Conservation (phyloP, 2,888 invertebrate species). For the Pheosia gnoma region DNA sequence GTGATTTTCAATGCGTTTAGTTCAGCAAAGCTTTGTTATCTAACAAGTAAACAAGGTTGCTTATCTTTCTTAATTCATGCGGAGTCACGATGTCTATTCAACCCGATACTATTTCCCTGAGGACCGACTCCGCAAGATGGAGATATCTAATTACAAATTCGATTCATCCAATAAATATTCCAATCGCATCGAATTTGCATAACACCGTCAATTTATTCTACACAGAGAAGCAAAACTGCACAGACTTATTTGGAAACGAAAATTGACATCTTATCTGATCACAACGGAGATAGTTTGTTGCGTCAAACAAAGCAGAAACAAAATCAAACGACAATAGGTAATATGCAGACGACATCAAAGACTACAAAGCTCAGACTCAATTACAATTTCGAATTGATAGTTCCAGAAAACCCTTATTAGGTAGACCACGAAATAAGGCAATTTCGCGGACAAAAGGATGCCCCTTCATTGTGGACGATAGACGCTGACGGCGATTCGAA, state of each 20-base stretch:
- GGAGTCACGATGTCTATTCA: constrained; percentile 63
- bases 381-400: constrained; percentile 75
- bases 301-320: constrained; percentile 50
- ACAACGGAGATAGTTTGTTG: constrained; percentile 45
- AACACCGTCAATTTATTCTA: constrained; percentile 33
- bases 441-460: constrained; percentile 80
- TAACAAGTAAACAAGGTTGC: constrained; percentile 33
- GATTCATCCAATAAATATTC: constrained; percentile 78
- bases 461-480: constrained; percentile 53
- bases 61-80: constrained; percentile 55
- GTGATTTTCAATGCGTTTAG: too few species aligned
- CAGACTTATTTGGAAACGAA: constrained; percentile 21
- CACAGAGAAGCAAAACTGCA: constrained; percentile 7
- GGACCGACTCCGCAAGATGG: constrained; percentile 56
- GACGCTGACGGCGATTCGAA: constrained; percentile 74
- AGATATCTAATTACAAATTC: constrained; percentile 79
- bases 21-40: constrained; percentile 24
- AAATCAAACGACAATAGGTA: constrained; percentile 50
- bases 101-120: constrained; percentile 69
- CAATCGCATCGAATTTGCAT: constrained; percentile 70
- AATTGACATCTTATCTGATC: constrained; percentile 42
- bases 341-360: constrained; percentile 75
- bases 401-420: constrained; percentile 77
- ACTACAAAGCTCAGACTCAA: constrained; percentile 67
- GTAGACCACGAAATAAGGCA: constrained; percentile 75